These are phyloP conservation scores for Semnornis frantzii DNA, from an alignment of 2,113 vertebrate species.

Conservation along the genomic window DNA sequence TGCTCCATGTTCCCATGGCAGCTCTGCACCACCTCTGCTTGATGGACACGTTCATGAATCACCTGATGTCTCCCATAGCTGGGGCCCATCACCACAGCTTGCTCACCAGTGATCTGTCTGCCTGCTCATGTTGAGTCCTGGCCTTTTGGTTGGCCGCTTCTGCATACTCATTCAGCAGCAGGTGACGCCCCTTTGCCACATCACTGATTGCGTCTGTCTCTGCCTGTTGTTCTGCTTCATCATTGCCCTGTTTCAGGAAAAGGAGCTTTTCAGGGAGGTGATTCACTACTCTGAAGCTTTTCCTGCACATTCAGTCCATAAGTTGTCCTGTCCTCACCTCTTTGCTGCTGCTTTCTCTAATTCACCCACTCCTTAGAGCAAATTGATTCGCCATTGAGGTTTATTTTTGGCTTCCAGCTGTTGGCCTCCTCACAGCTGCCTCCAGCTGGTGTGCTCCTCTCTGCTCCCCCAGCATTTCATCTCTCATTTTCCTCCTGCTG, in stretches of 20 bases:
- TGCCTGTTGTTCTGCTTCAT: background rate
- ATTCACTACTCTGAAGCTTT: slow-evolving; percentile 46
- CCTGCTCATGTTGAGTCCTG: background rate
- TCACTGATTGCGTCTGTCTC: slow-evolving; percentile 10
- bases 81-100: rapidly evolving
- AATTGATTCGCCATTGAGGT: background rate
- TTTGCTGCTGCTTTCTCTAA: background rate
- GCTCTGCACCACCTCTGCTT: background rate
- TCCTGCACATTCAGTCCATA: background rate
- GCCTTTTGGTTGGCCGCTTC: background rate
- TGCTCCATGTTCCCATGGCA: background rate
- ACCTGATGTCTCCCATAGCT: background rate
- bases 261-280: slow-evolving; percentile 4
- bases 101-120: background rate
- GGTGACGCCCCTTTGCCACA: background rate
- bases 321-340: background rate
- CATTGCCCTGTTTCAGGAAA: background rate
- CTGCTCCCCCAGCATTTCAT: background rate
- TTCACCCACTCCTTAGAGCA: background rate
- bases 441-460: background rate
- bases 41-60: rapidly evolving
- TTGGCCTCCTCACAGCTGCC: slow-evolving; percentile 26
- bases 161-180: background rate
- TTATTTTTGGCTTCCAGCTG: slow-evolving; percentile 60
- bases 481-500: background rate